These are phyloP conservation scores for Clistopyga incitator DNA, from an alignment of 2,888 invertebrate species.

Conservation along the genomic window DNA sequence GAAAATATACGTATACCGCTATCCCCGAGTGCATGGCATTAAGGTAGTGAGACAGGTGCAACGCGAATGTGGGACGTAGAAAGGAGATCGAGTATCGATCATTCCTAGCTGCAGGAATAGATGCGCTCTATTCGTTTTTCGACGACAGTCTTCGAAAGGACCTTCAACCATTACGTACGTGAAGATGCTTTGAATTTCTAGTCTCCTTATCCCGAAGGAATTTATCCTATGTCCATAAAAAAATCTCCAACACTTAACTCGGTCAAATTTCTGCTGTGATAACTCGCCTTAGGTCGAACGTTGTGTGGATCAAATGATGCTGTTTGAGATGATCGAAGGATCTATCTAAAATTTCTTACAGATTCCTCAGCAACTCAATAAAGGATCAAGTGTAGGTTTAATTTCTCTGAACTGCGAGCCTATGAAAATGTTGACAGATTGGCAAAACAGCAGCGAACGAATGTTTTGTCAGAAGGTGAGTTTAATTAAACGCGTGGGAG, in stretches of 20 bases:
- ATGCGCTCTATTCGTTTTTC: constrained; percentile 30
- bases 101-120: constrained; percentile 45
- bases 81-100: constrained; percentile 69
- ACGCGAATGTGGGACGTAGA: constrained; percentile 64
- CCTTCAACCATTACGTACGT: constrained; percentile 37
- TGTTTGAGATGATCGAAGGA: neutral
- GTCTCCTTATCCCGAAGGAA: neutral
- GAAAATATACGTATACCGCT: constrained; percentile 45
- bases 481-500: constrained; percentile 20
- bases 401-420: neutral
- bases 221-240: neutral
- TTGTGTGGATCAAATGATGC: neutral
- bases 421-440: neutral
- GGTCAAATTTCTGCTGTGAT: neutral
- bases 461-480: neutral
- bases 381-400: neutral
- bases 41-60: constrained; percentile 53
- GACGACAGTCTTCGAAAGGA: constrained; percentile 34
- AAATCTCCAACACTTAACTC: neutral
- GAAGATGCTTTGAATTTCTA: neutral
- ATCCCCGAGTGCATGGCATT: constrained; percentile 60
- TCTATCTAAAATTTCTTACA: neutral
- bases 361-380: neutral
- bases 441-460: neutral
- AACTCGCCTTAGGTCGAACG: neutral